Percentiles rank a stretch among this genome's conserved stretches.
Conservation (phyloP, 2,888 invertebrate genomes). For the Sinelater perroti region DNA sequence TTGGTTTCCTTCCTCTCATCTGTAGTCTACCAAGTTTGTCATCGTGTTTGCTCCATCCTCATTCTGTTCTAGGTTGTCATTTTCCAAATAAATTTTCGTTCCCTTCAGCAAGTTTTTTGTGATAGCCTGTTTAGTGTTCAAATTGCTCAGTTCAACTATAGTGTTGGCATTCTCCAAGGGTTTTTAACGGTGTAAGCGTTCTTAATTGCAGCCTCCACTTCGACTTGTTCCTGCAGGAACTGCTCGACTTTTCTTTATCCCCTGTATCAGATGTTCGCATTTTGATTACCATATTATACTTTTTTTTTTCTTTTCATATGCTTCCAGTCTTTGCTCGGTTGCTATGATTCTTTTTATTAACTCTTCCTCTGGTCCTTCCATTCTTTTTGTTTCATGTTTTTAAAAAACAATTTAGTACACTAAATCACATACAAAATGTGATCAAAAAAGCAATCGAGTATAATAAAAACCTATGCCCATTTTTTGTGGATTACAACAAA, state of each 20-base stretch:
- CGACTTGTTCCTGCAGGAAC: not conserved
- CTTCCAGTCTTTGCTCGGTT: not conserved
- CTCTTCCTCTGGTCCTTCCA: too few relatives aligned
- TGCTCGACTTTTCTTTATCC: not conserved
- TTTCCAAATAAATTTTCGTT: constrained; percentile 8
- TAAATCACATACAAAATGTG: too few relatives aligned
- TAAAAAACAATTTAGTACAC: too few relatives aligned
- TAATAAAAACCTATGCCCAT: too few relatives aligned
- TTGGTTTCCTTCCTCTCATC: too few relatives aligned
- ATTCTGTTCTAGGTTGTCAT: constrained; percentile 1
- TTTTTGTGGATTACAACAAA: too few relatives aligned
- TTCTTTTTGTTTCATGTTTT: too few relatives aligned
- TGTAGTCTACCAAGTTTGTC: constrained; percentile 4
- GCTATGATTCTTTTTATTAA: too few relatives aligned
- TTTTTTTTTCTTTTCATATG: constrained; percentile 3
- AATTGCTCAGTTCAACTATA: constrained; percentile 1
- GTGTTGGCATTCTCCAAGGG: not conserved
- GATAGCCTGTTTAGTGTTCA: constrained; percentile 1
- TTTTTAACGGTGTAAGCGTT: constrained; percentile 5
- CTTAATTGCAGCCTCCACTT: not conserved
- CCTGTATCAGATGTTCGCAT: too few relatives aligned
- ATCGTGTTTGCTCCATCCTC: not conserved
- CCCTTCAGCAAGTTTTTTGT: constrained; percentile 6
- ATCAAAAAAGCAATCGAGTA: too few relatives aligned
- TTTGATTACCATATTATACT: constrained; percentile 1